Base-by-base conservation (phyloP, 2,888 invertebrate species). In the Tachystola acroxantha region DNA sequence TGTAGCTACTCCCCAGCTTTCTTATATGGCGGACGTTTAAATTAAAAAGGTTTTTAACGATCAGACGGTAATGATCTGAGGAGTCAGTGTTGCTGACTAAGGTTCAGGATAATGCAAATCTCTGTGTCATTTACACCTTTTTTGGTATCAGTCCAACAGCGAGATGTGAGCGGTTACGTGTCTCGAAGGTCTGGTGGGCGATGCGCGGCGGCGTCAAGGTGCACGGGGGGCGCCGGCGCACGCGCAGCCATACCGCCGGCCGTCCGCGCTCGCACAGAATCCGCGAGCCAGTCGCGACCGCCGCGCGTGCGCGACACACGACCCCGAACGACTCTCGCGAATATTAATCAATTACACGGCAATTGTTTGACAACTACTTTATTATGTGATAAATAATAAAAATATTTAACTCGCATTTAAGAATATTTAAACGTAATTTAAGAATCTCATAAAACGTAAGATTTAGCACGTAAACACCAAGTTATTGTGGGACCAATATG, bases 321-420 rank as follows among this genome's bases (percentile, higher is more conserved):
- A 82, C 57, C 74, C n/a, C 85, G 85, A 85, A 85, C 85, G 82
- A 84, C 78, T 73, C 80, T 75, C 85, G 82, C 81, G 80, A 78
- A 54, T 59, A 67, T 63, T 57, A 54, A 40, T 37, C 50, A 57
- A 52, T n/a, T 79, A 68, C 67, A 78, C 73, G 84, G 82, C 84
- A 79, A 70, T 63, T 54, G 65, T 78, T 82, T 74, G 66, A 78
- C 66, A 57, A 38, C 51, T 62, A 53, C 57, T 57, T 57, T 62
- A 63, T 57, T 70, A 72, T 64, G 81, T 81, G 75, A 72, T 68
- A 63, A 52, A 48, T 55, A 58, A 49, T 43, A 59, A 56, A 50
- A 11, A 27, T 27, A 11, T 12, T 27, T 11, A 27, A 50, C 39
- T 43, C 46, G 44, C 50, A 52, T 57, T 46, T 64, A 67, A 57